Conservation (phyloP, 2,113 vertebrate genomes). For the Bambusicola thoracicus region DNA sequence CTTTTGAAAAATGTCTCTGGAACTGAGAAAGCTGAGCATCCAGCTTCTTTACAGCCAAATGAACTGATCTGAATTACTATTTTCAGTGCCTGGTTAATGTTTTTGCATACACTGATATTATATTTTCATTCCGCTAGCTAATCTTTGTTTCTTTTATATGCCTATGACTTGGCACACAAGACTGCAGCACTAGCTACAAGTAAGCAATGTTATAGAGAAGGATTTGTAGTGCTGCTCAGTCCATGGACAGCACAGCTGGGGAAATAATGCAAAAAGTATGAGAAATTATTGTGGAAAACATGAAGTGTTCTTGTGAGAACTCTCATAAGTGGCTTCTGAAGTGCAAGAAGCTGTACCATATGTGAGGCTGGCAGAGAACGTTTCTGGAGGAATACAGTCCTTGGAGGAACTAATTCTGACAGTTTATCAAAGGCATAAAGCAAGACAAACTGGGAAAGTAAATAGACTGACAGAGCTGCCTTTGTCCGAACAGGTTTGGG, state of each 20-base stretch:
- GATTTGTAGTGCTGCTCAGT: background rate
- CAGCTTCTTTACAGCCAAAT: background rate
- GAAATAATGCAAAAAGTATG: background rate
- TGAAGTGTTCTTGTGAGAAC: slow-evolving; percentile 3
- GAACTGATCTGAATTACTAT: background rate
- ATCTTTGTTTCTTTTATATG: background rate
- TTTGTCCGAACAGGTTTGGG: slow-evolving; percentile 37
- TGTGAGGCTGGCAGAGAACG: background rate
- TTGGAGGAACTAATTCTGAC: background rate
- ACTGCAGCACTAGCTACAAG: background rate
- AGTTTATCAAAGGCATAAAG: slow-evolving; percentile 18
- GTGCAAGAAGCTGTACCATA: background rate
- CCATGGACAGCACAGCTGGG: background rate
- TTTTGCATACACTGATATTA: accelerated
- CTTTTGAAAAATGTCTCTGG: background rate
- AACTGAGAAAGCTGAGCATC: background rate
- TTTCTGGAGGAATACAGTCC: background rate
- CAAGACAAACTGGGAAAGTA: slow-evolving; percentile 3
- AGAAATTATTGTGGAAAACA: slow-evolving; percentile 35
- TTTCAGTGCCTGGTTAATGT: background rate
- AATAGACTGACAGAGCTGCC: background rate
- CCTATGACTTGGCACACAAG: background rate
- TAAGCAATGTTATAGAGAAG: background rate
- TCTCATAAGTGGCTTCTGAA: background rate
- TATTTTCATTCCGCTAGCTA: background rate